These are phyloP conservation scores for Alexandromys fortis DNA, from an alignment of 2,113 vertebrate species.

Conservation along the genomic window DNA sequence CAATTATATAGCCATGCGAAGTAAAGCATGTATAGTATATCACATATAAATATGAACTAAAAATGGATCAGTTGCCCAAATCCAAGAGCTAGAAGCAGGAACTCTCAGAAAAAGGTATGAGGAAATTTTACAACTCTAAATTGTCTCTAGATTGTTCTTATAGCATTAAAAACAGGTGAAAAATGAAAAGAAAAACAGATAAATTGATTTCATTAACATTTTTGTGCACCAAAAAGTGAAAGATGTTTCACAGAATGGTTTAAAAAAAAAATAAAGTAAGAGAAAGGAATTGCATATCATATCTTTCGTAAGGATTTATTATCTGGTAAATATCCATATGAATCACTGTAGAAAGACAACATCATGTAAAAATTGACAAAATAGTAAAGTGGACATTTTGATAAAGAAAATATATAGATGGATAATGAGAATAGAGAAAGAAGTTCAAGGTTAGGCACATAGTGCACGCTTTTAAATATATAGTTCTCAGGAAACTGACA, in stretches of 20 bases:
- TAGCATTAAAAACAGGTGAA: background rate
- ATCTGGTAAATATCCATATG: background rate
- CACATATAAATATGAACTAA: background rate
- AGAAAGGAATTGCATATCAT: background rate
- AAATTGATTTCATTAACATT: background rate
- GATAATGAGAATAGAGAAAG: background rate
- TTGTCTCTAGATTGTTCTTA: background rate
- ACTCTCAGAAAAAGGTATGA: background rate
- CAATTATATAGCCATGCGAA: background rate
- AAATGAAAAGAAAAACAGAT: background rate
- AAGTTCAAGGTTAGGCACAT: background rate
- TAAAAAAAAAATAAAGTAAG: background rate
- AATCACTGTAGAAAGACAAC: background rate
- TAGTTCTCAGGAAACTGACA: background rate
- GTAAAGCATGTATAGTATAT: background rate
- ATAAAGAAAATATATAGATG: background rate
- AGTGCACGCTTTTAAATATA: background rate
- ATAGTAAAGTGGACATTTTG: background rate
- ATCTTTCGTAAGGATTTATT: background rate
- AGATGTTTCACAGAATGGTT: background rate
- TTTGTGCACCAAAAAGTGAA: background rate
- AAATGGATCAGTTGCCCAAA: background rate
- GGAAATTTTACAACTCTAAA: background rate
- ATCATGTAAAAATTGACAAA: background rate
- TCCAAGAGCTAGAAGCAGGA: background rate